A percentile compares a stretch with the other conserved stretches of the same genome.
Conservation (phyloP, 2,888 invertebrate genomes). For the Hermodice carunculata region DNA sequence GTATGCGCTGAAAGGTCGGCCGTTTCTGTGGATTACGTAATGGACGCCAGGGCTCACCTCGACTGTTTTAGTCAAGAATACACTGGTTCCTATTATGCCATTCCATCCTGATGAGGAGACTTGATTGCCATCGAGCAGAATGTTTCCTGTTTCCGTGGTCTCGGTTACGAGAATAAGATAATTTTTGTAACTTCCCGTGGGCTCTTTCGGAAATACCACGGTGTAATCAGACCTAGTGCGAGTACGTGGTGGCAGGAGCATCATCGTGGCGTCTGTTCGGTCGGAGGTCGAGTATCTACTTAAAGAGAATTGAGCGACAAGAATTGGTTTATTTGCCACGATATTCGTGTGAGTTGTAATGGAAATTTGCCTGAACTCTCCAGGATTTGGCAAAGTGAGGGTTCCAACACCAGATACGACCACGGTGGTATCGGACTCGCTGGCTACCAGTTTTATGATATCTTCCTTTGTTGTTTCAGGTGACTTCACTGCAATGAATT, state of each 20-base stretch:
- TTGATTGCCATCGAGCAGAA: not conserved
- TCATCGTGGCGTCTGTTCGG: not conserved
- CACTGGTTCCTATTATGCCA: not conserved
- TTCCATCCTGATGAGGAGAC: not conserved
- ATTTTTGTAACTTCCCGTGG: too few relatives aligned
- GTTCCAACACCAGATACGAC: too few relatives aligned
- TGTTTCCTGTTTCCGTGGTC: too few relatives aligned
- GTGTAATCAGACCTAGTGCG: too few relatives aligned
- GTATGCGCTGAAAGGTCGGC: not conserved
- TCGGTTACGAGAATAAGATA: too few relatives aligned
- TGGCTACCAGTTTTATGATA: not conserved
- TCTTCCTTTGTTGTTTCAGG: not conserved
- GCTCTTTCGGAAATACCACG: too few relatives aligned
- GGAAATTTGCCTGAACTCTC: too few relatives aligned
- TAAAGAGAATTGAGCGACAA: not conserved
- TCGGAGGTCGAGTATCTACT: not conserved
- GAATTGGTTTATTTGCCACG: not conserved
- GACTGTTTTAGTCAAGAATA: not conserved
- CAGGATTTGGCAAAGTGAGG: too few relatives aligned
- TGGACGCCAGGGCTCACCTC: not conserved
- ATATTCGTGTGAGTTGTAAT: too few relatives aligned
- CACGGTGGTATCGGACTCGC: not conserved
- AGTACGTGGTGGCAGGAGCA: not conserved
- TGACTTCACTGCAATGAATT: not conserved
- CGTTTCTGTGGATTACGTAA: not conserved